Conservation (phyloP, 2,113 vertebrate genomes). For the Oriolus oriolus region DNA sequence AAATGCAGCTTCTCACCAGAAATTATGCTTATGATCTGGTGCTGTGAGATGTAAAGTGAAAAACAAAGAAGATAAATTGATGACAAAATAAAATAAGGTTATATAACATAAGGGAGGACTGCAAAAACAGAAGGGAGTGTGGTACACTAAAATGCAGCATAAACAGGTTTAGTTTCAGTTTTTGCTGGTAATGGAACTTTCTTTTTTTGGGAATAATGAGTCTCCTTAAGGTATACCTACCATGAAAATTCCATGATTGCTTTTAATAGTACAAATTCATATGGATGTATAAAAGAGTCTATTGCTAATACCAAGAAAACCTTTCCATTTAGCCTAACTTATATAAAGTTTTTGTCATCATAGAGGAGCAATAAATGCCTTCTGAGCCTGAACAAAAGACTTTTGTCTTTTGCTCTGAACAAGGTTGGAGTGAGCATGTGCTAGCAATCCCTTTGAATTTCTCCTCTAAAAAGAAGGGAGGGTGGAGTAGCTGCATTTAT, state of each 20-base stretch:
- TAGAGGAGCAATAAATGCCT: neutral
- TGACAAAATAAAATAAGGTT: neutral
- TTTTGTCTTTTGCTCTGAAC: neutral
- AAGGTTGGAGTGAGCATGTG: neutral
- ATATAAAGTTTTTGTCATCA: neutral
- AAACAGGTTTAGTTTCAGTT: neutral
- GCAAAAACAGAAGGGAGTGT: neutral
- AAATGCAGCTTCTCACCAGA: neutral
- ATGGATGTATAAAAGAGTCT: neutral
- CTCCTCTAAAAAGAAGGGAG: neutral
- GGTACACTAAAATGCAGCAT: neutral
- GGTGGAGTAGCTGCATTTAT: neutral
- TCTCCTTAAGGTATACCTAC: neutral
- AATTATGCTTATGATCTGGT: neutral
- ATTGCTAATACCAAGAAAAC: neutral
- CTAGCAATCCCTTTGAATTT: neutral
- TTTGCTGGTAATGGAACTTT: neutral
- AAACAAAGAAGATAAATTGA: neutral
- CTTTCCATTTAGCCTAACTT: neutral
- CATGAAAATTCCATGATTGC: neutral
- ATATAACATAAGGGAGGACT: neutral
- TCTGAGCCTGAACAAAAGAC: neutral
- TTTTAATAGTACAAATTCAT: neutral
- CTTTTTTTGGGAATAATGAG: neutral
- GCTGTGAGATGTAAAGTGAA: neutral